Conservation (phyloP, 2,113 vertebrate species). For the Perognathus longimembris region DNA sequence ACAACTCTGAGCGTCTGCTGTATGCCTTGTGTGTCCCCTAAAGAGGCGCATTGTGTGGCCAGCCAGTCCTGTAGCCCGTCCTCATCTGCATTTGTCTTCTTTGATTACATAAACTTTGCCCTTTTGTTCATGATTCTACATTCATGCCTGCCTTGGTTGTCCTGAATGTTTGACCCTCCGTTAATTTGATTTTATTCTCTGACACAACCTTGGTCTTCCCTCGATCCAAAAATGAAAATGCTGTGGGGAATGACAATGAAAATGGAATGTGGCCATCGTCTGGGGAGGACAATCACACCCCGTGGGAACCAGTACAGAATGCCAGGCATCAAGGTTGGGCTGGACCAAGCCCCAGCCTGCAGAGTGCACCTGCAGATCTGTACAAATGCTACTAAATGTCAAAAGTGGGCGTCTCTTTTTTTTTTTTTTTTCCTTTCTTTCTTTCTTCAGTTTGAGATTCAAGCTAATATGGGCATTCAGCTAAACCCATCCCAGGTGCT, state of each 20-base stretch:
- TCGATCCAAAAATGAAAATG: conserved; percentile 46
- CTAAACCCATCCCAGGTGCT: conserved; percentile 75
- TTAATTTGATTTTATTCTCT: conserved; percentile 73
- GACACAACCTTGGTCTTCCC: conserved; percentile 58
- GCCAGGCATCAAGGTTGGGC: neutral
- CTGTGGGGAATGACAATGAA: conserved; percentile 27
- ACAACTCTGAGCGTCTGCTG: rapidly evolving
- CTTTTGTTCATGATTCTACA: neutral
- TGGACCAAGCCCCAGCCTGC: rapidly evolving
- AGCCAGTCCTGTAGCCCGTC: neutral
- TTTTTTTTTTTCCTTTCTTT: too few relatives aligned
- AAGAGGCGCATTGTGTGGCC: too few relatives aligned
- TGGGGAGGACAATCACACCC: neutral
- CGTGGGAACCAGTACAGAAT: neutral
- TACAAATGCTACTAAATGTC: conserved; percentile 61
- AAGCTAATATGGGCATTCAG: conserved; percentile 75
- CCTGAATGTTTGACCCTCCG: conserved; percentile 28
- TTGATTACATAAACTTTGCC: conserved; percentile 14
- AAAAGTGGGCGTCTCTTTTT: conserved; percentile 72
- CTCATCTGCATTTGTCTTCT: neutral
- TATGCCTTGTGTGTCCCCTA: rapidly evolving
- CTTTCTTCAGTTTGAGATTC: conserved; percentile 58
- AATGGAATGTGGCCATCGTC: neutral
- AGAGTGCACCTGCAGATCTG: neutral
- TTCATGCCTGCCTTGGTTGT: neutral